Conservation (phyloP, 2,888 invertebrate species). For the Coleophora deauratella region DNA sequence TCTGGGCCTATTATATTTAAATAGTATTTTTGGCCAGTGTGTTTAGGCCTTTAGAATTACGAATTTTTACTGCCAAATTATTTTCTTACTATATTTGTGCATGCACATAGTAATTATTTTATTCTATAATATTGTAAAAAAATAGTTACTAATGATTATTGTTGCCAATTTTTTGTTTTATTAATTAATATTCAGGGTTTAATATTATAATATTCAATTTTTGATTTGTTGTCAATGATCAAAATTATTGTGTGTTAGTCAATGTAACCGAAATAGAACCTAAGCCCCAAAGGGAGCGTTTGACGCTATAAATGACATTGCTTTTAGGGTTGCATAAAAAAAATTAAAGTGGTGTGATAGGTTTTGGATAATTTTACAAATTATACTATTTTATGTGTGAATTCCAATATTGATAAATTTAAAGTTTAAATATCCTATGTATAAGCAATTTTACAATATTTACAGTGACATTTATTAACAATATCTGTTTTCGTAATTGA, state of each 20-base stretch:
- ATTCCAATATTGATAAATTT: conserved; percentile 65
- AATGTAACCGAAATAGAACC: conserved; percentile 68
- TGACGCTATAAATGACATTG: conserved; percentile 70
- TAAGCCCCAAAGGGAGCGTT: conserved; percentile 73
- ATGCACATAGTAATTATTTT: conserved; percentile 73
- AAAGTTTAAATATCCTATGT: conserved; percentile 47
- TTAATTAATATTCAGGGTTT: conserved; percentile 71
- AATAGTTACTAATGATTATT: conserved; percentile 61
- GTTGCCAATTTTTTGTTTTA: conserved; percentile 71
- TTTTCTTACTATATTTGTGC: conserved; percentile 73
- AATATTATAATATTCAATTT: conserved; percentile 67
- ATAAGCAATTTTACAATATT: conserved; percentile 42
- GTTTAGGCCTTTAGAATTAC: conserved; percentile 71
- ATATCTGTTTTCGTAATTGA: conserved; percentile 32
- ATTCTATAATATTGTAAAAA: conserved; percentile 66
- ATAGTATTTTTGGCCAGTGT: conserved; percentile 71
- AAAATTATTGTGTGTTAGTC: conserved; percentile 73
- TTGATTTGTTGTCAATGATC: conserved; percentile 71
- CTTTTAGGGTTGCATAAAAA: conserved; percentile 72
- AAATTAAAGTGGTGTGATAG: conserved; percentile 71
- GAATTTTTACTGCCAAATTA: conserved; percentile 75
- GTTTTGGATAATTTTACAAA: conserved; percentile 75
- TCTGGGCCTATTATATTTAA: conserved; percentile 64
- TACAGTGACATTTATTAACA: conserved; percentile 40
- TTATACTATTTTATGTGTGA: conserved; percentile 72